phyloP scores from a whole-genome alignment of 2,113 vertebrate species.

The Prionailurus bengalensis region DNA sequence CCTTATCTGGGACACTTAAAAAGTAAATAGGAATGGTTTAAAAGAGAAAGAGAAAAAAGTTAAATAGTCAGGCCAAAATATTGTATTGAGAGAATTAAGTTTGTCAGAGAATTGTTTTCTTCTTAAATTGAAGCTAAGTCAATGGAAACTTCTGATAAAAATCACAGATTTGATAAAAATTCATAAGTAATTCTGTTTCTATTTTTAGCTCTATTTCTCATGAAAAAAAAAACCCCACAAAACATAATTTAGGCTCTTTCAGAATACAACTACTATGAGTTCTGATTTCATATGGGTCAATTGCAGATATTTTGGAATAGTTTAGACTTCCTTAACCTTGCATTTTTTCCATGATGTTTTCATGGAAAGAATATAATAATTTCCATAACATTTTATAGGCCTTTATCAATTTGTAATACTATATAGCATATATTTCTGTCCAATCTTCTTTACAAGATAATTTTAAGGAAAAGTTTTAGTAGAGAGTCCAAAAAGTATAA shows the following conservation, averaged over 20 bases:
- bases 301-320: conserved; percentile 22
- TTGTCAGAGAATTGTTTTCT: conserved; percentile 51
- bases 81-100: conserved; percentile 11
- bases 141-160: conserved; percentile 76
- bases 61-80: not conserved
- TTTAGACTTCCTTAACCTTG: not conserved
- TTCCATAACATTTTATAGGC: not conserved
- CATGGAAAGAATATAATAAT: not conserved
- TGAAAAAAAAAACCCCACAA: conserved; percentile 13
- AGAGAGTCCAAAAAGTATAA: not conserved
- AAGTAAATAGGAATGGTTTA: not conserved
- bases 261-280: not conserved
- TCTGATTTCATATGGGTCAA: not conserved
- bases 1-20: not conserved
- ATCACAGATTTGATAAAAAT: conserved; percentile 73
- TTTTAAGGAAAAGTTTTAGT: not conserved
- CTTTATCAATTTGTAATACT: not conserved
- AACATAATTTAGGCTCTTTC: conserved; percentile 31
- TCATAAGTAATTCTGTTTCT: conserved; percentile 52
- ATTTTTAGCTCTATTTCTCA: conserved; percentile 53
- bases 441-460: not conserved
- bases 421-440: not conserved
- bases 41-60: not conserved
- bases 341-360: conserved; percentile 8
- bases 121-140: conserved; percentile 52